Conservation (phyloP, 2,113 vertebrate species). For the Plecturocebus donacophilus region DNA sequence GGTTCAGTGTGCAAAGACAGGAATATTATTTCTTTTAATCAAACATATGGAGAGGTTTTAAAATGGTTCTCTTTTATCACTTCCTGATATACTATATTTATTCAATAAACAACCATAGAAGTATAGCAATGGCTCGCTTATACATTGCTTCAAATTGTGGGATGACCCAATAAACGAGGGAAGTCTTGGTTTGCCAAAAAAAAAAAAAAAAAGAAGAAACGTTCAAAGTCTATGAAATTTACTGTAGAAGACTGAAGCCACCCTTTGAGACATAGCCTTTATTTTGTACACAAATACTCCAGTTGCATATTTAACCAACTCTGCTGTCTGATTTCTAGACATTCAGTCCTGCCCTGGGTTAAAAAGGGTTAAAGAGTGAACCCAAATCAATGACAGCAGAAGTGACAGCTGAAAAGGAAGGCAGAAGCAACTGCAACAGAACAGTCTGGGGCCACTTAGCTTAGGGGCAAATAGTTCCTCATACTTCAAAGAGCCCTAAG, state of each 20-base stretch:
- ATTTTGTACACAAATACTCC: slow-evolving; percentile 60
- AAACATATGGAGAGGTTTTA: slow-evolving; percentile 20
- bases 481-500: slow-evolving; percentile 57
- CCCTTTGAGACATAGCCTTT: slow-evolving; percentile 39
- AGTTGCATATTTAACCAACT: slow-evolving; percentile 68
- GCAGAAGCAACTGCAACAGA: slow-evolving; percentile 47
- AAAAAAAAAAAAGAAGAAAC: neutral
- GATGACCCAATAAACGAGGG: neutral
- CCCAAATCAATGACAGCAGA: slow-evolving; percentile 73
- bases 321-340: slow-evolving; percentile 69
- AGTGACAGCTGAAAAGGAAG: slow-evolving; percentile 71
- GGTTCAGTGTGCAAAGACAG: neutral
- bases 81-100: neutral
- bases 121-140: neutral
- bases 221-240: slow-evolving; percentile 51
- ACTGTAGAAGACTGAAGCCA: slow-evolving; percentile 38
- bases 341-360: slow-evolving; percentile 51
- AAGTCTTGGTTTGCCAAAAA: neutral
- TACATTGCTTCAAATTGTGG: neutral
- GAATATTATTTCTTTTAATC: slow-evolving; percentile 22
- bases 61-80: neutral
- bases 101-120: slow-evolving; percentile 29
- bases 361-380: slow-evolving; percentile 71
- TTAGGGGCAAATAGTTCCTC: slow-evolving; percentile 48
- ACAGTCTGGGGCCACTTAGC: slow-evolving; percentile 60